Conservation (phyloP, 1,140 invertebrate genomes). For the Wiebesia pumilae region DNA sequence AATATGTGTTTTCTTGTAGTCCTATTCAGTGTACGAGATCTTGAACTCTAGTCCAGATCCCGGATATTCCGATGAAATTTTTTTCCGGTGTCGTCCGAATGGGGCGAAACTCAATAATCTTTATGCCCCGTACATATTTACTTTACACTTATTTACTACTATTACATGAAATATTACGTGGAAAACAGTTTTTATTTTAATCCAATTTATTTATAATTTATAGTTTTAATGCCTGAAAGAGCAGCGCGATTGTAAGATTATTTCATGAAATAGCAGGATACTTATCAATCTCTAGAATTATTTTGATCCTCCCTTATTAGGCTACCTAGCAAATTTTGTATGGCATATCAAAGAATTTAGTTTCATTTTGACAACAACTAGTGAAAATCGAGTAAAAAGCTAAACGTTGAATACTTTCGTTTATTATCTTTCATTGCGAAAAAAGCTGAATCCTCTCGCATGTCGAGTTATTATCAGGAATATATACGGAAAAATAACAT, state of each 20-base stretch:
- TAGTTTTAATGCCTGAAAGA: background rate
- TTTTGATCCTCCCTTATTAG: background rate
- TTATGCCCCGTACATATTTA: background rate
- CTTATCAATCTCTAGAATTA: background rate
- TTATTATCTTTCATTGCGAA: background rate
- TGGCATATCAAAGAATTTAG: too few relatives aligned
- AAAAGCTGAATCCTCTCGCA: background rate
- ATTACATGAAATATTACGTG: background rate
- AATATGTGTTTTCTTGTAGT: background rate
- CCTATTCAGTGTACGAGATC: background rate
- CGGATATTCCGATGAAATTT: background rate
- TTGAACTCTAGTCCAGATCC: background rate
- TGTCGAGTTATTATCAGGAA: background rate
- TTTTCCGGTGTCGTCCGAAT: background rate
- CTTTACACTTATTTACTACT: background rate
- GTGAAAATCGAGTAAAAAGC: background rate
- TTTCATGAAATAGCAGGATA: too few relatives aligned
- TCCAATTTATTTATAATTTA: background rate
- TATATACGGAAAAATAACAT: background rate
- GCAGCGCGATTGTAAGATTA: too few relatives aligned
- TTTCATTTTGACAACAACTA: background rate
- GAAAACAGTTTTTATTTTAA: background rate
- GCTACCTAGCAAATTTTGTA: background rate
- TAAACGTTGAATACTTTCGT: background rate
- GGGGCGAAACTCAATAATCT: background rate